phyloP scores from a whole-genome alignment of 2,113 vertebrate species.

The Nanorana parkeri region DNA sequence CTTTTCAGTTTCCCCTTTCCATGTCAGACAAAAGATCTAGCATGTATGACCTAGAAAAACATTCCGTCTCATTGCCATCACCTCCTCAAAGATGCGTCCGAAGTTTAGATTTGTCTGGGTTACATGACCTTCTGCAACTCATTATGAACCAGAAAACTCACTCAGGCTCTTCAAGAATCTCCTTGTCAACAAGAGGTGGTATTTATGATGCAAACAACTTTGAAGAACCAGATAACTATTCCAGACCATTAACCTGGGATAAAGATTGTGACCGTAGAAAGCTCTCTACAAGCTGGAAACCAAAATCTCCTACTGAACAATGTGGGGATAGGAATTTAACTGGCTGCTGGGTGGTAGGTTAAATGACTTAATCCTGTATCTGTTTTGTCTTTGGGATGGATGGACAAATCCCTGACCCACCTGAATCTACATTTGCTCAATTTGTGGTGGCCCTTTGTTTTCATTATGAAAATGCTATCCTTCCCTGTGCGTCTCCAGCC shows the following conservation, averaged over 20 bases:
- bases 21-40: not conserved
- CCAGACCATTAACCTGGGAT: slow-evolving; percentile 12
- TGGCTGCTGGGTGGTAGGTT: slow-evolving; percentile 66
- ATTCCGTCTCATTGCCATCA: not conserved
- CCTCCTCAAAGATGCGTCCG: slow-evolving; percentile 37
- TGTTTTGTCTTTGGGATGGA: not conserved
- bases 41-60: not conserved
- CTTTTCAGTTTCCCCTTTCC: slow-evolving; percentile 7
- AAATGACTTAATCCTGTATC: slow-evolving; percentile 9
- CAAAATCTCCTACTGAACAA: slow-evolving; percentile 42
- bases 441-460: slow-evolving; percentile 9
- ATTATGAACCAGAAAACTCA: slow-evolving; percentile 66
- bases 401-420: not conserved
- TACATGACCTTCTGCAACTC: slow-evolving; percentile 68
- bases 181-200: slow-evolving; percentile 55
- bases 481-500: too few relatives aligned
- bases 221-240: not conserved
- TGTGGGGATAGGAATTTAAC: slow-evolving; percentile 38
- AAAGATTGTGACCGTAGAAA: slow-evolving; percentile 46
- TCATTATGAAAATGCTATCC: not conserved
- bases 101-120: slow-evolving; percentile 66
- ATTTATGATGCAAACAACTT: not conserved
- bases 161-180: slow-evolving; percentile 46
- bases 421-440: not conserved
- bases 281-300: not conserved